Evolutionary conservation across 2,113 vertebrate species (phyloP), one percentile per base, ranked within the genome.

Genomic region (Australoheros scitulus): DNA sequence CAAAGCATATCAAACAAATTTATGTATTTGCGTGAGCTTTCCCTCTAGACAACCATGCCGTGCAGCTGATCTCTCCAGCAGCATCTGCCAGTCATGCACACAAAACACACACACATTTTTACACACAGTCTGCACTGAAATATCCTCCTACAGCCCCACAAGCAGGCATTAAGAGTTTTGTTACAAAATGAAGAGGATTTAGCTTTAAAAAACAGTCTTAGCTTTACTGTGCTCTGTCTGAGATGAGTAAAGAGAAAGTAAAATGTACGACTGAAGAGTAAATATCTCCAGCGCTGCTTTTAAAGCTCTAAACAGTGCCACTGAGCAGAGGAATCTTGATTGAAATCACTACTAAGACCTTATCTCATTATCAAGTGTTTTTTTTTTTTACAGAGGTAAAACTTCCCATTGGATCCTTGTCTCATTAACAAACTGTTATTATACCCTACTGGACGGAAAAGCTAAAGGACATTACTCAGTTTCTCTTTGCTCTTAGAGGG

Each of bases 81-180:
- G 83, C 77, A 41, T 84, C 70, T 87, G 83, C 68, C 80, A 47
- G 58, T 65, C 81, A 59, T 14, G 11, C 60, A 80, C n/a, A 61
- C 80, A 81, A 68, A 17, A 26, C 74, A 59, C 24, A 52, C 24
- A 52, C 34, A 43, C 0, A 29, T 3, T 72, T 55, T 55, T 55
- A 81, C 60, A 80, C 61, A 75, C 59, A 34, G 34, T 70, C 65
- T 63, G 78, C 77, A 24, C 64, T 4, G 61, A 65, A 43, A 79
- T 58, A 57, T 68, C 29, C 58, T 56, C 47, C 61, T 13, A 5
- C 72, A 22, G 64, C 61, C 15, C 7, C 26, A 13, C 8, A 7
- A 61, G 82, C 70, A 41, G 79, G 65, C 76, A 55, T 86, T 82
- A 82, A 83, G 80, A 64, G 63, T 83, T 77, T 85, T 87, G 77